A percentile compares a stretch with the other conserved stretches of the same genome.
Conservation (phyloP, 1,140 invertebrate species). For the Chelonus insularis region DNA sequence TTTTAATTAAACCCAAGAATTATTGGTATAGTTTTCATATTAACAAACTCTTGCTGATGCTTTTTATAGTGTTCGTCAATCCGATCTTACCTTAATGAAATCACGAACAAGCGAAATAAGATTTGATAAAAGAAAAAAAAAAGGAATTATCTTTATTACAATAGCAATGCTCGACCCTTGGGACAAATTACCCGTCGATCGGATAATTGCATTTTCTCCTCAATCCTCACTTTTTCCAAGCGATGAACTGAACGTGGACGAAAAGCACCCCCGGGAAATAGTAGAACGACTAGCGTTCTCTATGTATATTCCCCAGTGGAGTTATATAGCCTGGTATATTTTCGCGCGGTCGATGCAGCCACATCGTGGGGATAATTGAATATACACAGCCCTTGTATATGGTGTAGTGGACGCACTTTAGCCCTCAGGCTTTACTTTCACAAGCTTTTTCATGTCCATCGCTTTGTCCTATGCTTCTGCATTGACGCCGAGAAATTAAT, state of each 20-base stretch:
- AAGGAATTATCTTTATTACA: slow-evolving; percentile 2
- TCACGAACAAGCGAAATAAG: neutral
- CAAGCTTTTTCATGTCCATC: slow-evolving; percentile 33
- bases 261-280: slow-evolving; percentile 24
- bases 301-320: slow-evolving; percentile 6
- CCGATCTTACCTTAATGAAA: neutral
- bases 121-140: neutral
- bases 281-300: neutral
- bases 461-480: slow-evolving; percentile 41
- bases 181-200: slow-evolving; percentile 28
- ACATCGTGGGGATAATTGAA: slow-evolving; percentile 41
- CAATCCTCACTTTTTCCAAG: neutral
- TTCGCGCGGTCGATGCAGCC: slow-evolving; percentile 6
- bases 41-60: too few species aligned
- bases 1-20: too few species aligned
- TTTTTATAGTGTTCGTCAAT: neutral
- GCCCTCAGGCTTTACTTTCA: slow-evolving; percentile 1
- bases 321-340: slow-evolving; percentile 2
- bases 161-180: neutral
- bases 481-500: slow-evolving; percentile 44
- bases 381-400: slow-evolving; percentile 30
- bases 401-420: slow-evolving; percentile 9
- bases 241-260: neutral
- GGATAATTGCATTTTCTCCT: slow-evolving; percentile 21
- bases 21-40: too few species aligned